Conservation (phyloP, 2,113 vertebrate genomes). For the Macrotus californicus region DNA sequence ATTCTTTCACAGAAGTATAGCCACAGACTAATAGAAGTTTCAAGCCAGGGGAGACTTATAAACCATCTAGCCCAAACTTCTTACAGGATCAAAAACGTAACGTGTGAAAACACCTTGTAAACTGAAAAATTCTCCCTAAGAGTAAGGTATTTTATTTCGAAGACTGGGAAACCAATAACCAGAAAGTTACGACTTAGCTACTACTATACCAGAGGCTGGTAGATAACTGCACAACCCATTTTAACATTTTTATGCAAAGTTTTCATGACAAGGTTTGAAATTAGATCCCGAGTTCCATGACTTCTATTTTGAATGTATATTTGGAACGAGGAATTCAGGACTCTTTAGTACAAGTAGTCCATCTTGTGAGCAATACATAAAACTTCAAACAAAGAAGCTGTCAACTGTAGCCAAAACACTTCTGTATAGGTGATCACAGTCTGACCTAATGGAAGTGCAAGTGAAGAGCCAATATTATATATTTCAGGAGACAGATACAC, state of each 20-base stretch:
- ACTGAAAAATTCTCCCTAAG: neutral
- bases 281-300: neutral
- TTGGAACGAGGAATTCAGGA: neutral
- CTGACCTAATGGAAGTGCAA: neutral
- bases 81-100: neutral
- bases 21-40: neutral
- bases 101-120: neutral
- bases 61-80: neutral
- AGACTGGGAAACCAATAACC: neutral
- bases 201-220: neutral
- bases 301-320: neutral
- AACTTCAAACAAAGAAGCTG: neutral
- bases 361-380: neutral
- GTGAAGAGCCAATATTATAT: neutral
- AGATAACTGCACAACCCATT: neutral
- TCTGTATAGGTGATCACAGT: neutral
- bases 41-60: neutral
- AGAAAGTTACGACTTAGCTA: neutral
- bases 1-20: neutral
- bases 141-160: neutral
- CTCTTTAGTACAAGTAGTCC: neutral
- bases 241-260: neutral
- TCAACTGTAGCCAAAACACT: neutral
- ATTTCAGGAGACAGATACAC: neutral
- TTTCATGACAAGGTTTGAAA: conserved; percentile 12